These are phyloP conservation scores for Toxostoma redivivum DNA, from an alignment of 2,113 vertebrate genomes.

Conservation along the genomic window DNA sequence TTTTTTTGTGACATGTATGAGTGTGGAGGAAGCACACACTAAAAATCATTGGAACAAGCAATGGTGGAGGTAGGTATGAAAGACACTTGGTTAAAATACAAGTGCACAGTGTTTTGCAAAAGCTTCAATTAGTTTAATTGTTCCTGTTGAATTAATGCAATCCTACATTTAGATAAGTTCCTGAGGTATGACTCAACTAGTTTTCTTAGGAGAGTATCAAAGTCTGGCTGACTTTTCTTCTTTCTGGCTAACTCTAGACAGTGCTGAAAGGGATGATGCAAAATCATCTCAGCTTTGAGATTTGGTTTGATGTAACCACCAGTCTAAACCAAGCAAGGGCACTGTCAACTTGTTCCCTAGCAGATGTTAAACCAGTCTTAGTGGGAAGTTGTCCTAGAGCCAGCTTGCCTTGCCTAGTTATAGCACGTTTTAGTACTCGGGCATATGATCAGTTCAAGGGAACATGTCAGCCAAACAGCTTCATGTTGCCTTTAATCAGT, in stretches of 20 bases:
- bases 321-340: neutral
- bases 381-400: neutral
- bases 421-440: neutral
- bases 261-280: neutral
- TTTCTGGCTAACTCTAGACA: neutral
- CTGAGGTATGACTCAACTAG: neutral
- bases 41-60: neutral
- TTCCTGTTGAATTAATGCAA: neutral
- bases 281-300: neutral
- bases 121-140: conserved; percentile 3
- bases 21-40: neutral
- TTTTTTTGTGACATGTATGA: neutral
- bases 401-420: neutral
- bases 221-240: neutral
- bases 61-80: neutral
- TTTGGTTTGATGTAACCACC: neutral
- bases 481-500: neutral
- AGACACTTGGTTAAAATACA: neutral
- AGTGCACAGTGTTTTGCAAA: neutral
- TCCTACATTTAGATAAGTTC: neutral
- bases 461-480: neutral
- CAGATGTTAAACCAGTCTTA: neutral
- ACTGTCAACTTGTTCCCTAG: neutral
- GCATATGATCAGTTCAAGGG: neutral
- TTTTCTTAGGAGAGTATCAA: neutral